Percentiles rank a stretch among this genome's conserved stretches.
These are phyloP conservation scores for Dromiciops gliroides DNA, from an alignment of 2,113 vertebrate species.

Conservation along the genomic window DNA sequence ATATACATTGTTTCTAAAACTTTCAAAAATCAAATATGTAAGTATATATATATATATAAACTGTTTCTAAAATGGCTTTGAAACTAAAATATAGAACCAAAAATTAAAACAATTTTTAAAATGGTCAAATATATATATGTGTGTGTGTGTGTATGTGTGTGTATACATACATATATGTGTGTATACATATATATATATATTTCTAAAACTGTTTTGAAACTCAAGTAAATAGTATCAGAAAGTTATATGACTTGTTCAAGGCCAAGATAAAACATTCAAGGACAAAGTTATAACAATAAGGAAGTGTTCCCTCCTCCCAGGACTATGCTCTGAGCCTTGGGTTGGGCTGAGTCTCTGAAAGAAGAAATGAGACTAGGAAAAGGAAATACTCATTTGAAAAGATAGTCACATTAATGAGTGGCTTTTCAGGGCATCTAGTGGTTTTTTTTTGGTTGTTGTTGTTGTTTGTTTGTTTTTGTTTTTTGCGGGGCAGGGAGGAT, in stretches of 20 bases:
- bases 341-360: background rate
- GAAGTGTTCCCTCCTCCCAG: background rate
- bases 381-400: background rate
- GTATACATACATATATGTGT: background rate
- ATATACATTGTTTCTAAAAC: too few species aligned
- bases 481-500: too few species aligned
- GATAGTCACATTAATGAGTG: too few species aligned
- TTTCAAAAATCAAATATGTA: too few species aligned
- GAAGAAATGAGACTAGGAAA: background rate
- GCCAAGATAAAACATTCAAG: background rate
- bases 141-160: too few species aligned
- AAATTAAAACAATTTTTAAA: too few species aligned
- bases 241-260: background rate
- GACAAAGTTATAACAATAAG: background rate
- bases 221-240: background rate
- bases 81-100: background rate
- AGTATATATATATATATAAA: background rate
- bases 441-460: too few species aligned
- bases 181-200: background rate
- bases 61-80: background rate
- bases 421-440: too few species aligned
- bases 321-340: background rate
- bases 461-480: too few species aligned
- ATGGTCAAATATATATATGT: background rate
- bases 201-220: background rate